Base-by-base conservation (phyloP, 2,888 invertebrate species). In the Philereme vetulata region DNA sequence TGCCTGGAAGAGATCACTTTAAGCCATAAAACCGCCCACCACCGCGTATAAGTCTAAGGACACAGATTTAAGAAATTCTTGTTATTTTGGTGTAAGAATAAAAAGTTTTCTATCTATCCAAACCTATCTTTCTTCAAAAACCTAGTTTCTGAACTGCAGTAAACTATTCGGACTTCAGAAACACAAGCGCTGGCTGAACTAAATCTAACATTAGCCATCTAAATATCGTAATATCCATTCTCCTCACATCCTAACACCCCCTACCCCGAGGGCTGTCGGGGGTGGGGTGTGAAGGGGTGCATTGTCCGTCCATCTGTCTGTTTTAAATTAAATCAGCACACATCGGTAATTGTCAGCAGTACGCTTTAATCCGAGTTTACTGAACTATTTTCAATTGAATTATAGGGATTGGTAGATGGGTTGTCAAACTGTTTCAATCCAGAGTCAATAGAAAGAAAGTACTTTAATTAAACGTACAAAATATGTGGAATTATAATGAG, bases 311-410 rank as follows among this genome's bases (percentile, higher is more conserved):
- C 54, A 52, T 56, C 56, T 45, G 63, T 58, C 63, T 59, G 57
- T 57, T 57, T 58, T 60, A 65, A 66, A 67, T 69, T 62, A 65
- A 67, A 69, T 69, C 65, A 62, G 58, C 64, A 54, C 61, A 60
- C 60, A 64, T 56, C 54, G 56, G 60, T 60, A 62, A 62, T 62
- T 62, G 45, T 52, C 5, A 36, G 34, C 50, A 45, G 40, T 51
- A 42, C 45, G 53, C 8, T 51, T 48, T 57, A 54, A 57, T 54
- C 44, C 10, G 54, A 55, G 53, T 62, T 62, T 45, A 58, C 44
- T 38, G 42, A 40, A 56, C 58, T 58, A 62, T 62, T 62, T 55
- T 48, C 58, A 49, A 62, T 62, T 58, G 58, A 48, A 58, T 57
- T 57, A 42, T 38, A 10, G 35, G 10, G 32, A 1, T 5, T 21